Evolutionary conservation across 2,797 vertebrate genomes (phyloP).

Genomic region (Periophthalmus magnuspinnatus): DNA sequence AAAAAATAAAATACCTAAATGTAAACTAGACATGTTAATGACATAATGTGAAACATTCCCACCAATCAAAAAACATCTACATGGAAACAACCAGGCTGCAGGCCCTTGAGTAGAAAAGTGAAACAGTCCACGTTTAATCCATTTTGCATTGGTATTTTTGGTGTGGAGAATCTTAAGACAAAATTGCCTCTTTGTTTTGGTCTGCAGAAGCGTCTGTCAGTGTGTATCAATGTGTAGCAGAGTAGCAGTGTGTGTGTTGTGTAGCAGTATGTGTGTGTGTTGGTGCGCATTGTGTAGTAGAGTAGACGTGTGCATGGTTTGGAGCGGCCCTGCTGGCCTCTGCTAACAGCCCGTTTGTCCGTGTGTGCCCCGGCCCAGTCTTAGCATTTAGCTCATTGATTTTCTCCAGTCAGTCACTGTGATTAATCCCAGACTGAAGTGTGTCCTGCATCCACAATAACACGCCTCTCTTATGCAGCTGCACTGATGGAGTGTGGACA

Average conservation of each 20-base stretch:
- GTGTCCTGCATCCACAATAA: slow-evolving; percentile 39
- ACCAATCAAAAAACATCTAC: too few species aligned
- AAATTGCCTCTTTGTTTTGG: neutral
- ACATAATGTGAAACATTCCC: too few species aligned
- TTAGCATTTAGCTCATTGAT: slow-evolving; percentile 60
- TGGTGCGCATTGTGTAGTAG: neutral
- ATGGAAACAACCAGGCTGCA: too few species aligned
- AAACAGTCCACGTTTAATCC: neutral
- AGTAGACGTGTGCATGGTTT: neutral
- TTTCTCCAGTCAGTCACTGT: slow-evolving; percentile 49
- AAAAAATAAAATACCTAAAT: too few species aligned
- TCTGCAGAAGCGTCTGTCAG: neutral
- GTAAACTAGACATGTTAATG: too few species aligned
- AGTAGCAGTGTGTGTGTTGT: neutral
- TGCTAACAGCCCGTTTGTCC: slow-evolving; percentile 45
- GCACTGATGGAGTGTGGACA: neutral
- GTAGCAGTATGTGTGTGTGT: neutral
- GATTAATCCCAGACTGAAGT: slow-evolving; percentile 53
- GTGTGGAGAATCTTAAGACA: neutral
- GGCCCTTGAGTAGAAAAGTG: too few species aligned
- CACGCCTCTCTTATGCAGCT: slow-evolving; percentile 19
- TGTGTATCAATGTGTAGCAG: too few species aligned
- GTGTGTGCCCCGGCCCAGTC: slow-evolving; percentile 44
- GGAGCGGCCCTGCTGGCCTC: slow-evolving; percentile 28
- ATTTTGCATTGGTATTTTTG: neutral